A percentile compares a stretch with the other conserved stretches of the same genome.
These are phyloP conservation scores for Drosophila picticornis DNA, from an alignment of 2,888 invertebrate genomes.

Conservation along the genomic window DNA sequence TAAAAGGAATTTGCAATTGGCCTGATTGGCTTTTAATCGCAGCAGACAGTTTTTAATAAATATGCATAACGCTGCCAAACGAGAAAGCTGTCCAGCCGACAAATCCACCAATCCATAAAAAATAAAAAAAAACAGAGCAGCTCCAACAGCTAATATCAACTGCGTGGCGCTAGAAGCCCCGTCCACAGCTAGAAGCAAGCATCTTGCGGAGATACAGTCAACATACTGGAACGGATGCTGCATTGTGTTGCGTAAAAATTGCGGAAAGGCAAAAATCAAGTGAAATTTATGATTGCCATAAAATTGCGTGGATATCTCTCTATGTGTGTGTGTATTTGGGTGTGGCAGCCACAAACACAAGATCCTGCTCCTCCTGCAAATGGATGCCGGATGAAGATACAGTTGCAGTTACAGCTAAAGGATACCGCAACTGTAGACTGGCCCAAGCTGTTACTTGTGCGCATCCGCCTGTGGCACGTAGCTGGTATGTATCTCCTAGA, in stretches of 20 bases:
- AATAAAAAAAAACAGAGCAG: constrained; percentile 8
- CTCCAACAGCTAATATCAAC: constrained; percentile 46
- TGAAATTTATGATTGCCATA: constrained; percentile 78
- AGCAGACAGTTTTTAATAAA: constrained; percentile 80
- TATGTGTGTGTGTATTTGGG: not conserved
- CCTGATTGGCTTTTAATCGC: constrained; percentile 80
- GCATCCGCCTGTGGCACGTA: constrained; percentile 12
- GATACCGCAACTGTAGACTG: not conserved
- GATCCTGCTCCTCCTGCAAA: constrained; percentile 22
- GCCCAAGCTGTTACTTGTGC: constrained; percentile 22
- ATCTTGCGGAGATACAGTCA: constrained; percentile 38
- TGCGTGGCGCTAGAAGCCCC: constrained; percentile 15
- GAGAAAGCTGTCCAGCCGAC: constrained; percentile 11
- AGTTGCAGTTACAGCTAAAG: constrained; percentile 3
- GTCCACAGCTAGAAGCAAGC: constrained; percentile 7
- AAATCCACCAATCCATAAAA: constrained; percentile 5
- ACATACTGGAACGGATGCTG: constrained; percentile 58
- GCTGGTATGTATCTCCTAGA: constrained; percentile 5
- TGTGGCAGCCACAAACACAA: constrained; percentile 6
- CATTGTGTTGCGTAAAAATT: constrained; percentile 56
- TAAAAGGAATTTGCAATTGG: constrained; percentile 80
- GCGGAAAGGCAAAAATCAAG: constrained; percentile 71
- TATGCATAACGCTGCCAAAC: constrained; percentile 69
- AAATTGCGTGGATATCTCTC: constrained; percentile 66
- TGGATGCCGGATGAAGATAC: constrained; percentile 21